A percentile compares a stretch with the other conserved stretches of the same genome.
Conservation (phyloP, 1,140 invertebrate genomes). For the Scaptomyza pallida region DNA sequence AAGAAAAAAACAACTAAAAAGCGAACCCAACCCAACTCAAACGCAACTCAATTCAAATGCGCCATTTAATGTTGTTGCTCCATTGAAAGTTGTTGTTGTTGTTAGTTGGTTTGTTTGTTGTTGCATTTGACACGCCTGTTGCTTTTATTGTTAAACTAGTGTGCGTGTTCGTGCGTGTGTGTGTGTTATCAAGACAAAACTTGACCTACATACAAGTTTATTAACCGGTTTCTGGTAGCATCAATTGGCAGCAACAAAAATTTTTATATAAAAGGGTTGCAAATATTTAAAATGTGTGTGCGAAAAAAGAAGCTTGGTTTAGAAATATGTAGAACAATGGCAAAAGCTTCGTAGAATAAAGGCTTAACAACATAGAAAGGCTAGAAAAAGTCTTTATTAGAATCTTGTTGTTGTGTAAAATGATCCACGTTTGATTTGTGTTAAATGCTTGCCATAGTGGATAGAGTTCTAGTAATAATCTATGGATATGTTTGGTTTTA, state of each 20-base stretch:
- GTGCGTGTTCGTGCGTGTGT: slow-evolving; percentile 7
- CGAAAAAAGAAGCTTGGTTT: slow-evolving; percentile 4
- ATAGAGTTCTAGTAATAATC: too few relatives aligned
- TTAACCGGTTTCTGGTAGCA: slow-evolving; percentile 62
- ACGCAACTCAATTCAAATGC: slow-evolving; percentile 58
- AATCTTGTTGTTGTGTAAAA: too few relatives aligned
- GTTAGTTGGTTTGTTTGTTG: slow-evolving; percentile 18
- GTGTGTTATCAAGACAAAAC: slow-evolving; percentile 72
- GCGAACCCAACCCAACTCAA: slow-evolving; percentile 36
- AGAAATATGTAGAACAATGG: slow-evolving; percentile 3
- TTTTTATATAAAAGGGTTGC: slow-evolving; percentile 24
- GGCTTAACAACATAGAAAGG: not conserved
- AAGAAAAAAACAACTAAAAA: too few relatives aligned
- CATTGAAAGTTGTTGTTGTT: slow-evolving; percentile 39
- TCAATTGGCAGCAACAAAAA: not conserved
- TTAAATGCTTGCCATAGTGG: too few relatives aligned
- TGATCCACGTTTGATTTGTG: too few relatives aligned
- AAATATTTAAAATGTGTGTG: slow-evolving; percentile 24
- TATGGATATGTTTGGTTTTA: too few relatives aligned
- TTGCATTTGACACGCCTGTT: slow-evolving; percentile 52
- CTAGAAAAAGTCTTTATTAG: not conserved
- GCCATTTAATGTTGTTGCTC: slow-evolving; percentile 59
- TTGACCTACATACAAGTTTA: slow-evolving; percentile 69
- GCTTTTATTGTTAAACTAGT: slow-evolving; percentile 39
- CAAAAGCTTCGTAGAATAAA: not conserved